Evolutionary conservation across 2,888 invertebrate genomes (phyloP), one percentile per base, ranked within the genome.

Genomic region (Pediacus dermestoides): DNA sequence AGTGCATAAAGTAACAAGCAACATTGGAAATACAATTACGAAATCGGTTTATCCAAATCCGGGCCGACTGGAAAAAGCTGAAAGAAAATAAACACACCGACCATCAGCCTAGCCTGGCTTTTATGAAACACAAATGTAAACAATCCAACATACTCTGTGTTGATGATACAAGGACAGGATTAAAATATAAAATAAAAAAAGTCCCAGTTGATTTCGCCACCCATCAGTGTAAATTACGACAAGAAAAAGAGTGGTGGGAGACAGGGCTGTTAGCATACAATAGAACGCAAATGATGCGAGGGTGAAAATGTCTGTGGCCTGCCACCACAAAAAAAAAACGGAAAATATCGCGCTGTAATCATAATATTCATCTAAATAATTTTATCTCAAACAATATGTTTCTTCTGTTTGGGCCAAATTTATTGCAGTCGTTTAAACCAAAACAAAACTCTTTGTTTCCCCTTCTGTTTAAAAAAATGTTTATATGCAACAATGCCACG

Each of bases 311-410:
- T 8, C 30, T 12, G 30, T 12, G 13, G 15, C 8, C 12, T 30
- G 30, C 9, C 13, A 6, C 3, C 4, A 8, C 30, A 14, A 12
- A 14, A 3, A 15, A 16, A 31, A 14, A 3, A 15, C n/a, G 2
- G 18, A 31, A 16, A 31, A 31, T 31, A 31, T 18, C 8, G 16
- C n/a, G n/a, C 18, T 6, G 31, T 6, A 10, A 18, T 31, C 16
- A n/a, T 31, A 31, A 28, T 28, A 28, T 7, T 28, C 12, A 28
- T 13, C 28, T 11, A 28, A 28, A 28, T 28, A 28, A 28, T 28
- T 28, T 28, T 14, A 3, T 28, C 28, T 28, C 28, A 28, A 28
- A 28, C 28, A 28, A 28, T 28, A 10, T 28, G 13, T 13, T 11
- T 18, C n/a, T 18, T 18, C 21, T n/a, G n/a, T n/a, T n/a, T n/a